Conservation (phyloP, 2,888 invertebrate species). For the Nephrotoma appendiculata region DNA sequence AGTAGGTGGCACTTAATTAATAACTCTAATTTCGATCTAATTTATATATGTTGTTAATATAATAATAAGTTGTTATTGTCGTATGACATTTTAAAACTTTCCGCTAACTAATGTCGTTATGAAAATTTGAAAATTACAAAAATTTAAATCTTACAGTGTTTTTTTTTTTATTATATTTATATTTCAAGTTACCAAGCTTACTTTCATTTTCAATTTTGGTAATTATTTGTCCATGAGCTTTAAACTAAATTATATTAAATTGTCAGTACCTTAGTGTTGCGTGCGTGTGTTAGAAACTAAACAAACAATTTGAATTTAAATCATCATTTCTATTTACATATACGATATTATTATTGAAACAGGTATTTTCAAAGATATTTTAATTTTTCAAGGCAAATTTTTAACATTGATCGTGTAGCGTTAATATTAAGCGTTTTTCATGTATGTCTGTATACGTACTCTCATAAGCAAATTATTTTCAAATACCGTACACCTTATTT, state of each 20-base stretch:
- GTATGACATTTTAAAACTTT: too few species aligned
- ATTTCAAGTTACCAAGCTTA: not conserved
- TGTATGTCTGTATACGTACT: not conserved
- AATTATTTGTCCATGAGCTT: not conserved
- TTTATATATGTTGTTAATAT: too few species aligned
- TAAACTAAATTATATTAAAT: not conserved
- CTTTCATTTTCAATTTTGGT: not conserved
- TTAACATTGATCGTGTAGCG: not conserved
- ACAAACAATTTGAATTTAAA: not conserved
- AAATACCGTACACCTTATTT: not conserved
- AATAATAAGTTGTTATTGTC: too few species aligned
- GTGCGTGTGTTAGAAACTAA: not conserved
- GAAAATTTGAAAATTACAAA: too few species aligned
- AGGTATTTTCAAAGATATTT: not conserved
- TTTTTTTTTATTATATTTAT: too few species aligned
- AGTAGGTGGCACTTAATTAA: too few species aligned
- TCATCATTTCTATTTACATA: not conserved
- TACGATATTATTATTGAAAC: not conserved
- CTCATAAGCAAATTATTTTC: not conserved
- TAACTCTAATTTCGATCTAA: too few species aligned
- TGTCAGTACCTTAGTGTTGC: not conserved
- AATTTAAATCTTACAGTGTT: too few species aligned
- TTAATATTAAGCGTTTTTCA: not conserved
- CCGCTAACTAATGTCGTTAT: too few species aligned
- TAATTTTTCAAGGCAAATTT: not conserved